Percentiles rank a stretch among this genome's conserved stretches.
Evolutionary conservation across 2,797 vertebrate species (phyloP).

Genomic region (Mallotus villosus): DNA sequence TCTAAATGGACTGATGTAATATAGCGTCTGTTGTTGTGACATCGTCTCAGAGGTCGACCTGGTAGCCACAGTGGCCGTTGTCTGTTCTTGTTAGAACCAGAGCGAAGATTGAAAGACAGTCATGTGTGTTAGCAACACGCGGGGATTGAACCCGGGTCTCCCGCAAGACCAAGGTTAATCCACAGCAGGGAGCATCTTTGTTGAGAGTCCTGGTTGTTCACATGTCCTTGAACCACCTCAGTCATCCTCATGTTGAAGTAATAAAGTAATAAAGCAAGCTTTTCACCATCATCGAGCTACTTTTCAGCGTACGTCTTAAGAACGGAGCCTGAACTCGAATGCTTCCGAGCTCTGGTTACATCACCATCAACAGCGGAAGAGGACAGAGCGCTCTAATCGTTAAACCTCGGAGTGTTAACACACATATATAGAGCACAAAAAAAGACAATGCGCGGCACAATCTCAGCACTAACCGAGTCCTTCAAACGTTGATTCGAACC

Average conservation of each 20-base stretch:
- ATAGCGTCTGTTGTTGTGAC: not conserved
- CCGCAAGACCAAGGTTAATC: not conserved
- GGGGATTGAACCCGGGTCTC: not conserved
- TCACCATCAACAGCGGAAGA: not conserved
- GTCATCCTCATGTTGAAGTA: not conserved
- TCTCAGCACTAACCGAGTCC: constrained; percentile 12
- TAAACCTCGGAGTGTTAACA: not conserved
- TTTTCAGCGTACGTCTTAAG: not conserved
- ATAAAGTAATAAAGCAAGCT: not conserved
- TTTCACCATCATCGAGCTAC: not conserved
- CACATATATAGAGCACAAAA: not conserved
- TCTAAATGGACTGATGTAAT: constrained; percentile 34
- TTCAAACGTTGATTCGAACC: constrained; percentile 16
- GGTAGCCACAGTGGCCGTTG: constrained; percentile 27
- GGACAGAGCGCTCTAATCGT: not conserved
- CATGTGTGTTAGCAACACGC: not conserved
- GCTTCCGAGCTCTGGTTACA: not conserved
- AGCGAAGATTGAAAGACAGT: not conserved
- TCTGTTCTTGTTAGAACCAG: constrained; percentile 19
- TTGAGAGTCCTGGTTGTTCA: no score
- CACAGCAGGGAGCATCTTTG: not conserved
- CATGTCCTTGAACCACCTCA: not conserved
- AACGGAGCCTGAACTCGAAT: no score
- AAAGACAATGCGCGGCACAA: not conserved
- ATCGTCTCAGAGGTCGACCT: constrained; percentile 22